Evolutionary conservation across 2,888 invertebrate genomes (phyloP), one percentile per base, ranked within the genome.

Genomic region (Alitta virens): DNA sequence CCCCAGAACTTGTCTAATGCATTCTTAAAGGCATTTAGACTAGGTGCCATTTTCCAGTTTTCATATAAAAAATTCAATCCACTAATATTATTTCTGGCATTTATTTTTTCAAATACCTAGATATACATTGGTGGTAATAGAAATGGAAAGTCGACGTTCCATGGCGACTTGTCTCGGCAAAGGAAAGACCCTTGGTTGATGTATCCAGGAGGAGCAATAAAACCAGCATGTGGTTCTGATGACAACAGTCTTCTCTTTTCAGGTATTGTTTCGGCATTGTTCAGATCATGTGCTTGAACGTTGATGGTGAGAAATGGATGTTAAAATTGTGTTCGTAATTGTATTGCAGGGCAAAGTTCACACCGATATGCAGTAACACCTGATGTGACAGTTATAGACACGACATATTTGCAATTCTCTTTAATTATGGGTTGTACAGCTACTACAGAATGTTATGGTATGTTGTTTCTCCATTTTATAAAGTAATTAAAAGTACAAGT

Each of bases 341-440:
- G 7, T 5, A 16, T 56, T 56, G 21, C 24, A 59, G 59, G 52
- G 18, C 25, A 21, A 7, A n/a, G 16, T n/a, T 40, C 38, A 12
- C 12, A 5, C 24, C 50, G 52, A 21, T 82, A 80, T 71, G 81
- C 81, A 9, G 75, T 80, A 40, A 81, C 83, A 16, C 76, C 80
- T n/a, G 83, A 83, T 68, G 77, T 82, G 1, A 68, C 70, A 9
- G 76, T 81, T 18, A 71, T 65, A 12, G 75, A 77, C 24, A 71
- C 72, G 14, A 78, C 77, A 1, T 76, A 77, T 57, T 62, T 83
- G 18, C 83, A 83, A 72, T 82, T 82, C 72, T 74, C 78, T 53
- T 60, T 81, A 12, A 70, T 76, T 14, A 75, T 82, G 75, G 80
- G 80, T 5, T 83, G 83, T 67, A 66, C 69, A 23, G 67, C 70